These are phyloP conservation scores for Pandemis cinnamomeana DNA, from an alignment of 2,888 invertebrate genomes.

Conservation along the genomic window DNA sequence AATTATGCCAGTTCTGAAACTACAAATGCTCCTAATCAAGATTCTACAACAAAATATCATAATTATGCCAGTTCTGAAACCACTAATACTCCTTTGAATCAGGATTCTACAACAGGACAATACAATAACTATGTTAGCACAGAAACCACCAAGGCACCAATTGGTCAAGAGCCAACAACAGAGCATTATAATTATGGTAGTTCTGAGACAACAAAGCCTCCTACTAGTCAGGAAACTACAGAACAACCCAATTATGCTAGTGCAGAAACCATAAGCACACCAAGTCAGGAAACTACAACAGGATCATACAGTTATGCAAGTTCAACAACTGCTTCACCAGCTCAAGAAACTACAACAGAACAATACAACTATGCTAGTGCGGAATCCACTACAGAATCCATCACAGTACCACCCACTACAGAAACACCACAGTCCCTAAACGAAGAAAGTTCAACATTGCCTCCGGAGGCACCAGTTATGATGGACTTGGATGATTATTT, in stretches of 20 bases:
- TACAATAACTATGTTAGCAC: conserved; percentile 18
- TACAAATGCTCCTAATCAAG: conserved; percentile 17
- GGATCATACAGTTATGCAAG: conserved; percentile 14
- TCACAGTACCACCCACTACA: conserved; percentile 15
- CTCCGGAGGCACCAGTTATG: conserved; percentile 47
- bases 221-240: conserved; percentile 15
- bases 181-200: conserved; percentile 16
- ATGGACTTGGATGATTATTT: conserved; percentile 35
- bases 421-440: conserved; percentile 14
- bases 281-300: conserved; percentile 12
- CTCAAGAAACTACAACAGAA: conserved; percentile 42
- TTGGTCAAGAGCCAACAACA: background rate
- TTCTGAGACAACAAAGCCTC: conserved; percentile 25
- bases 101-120: background rate
- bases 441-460: conserved; percentile 42
- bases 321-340: background rate
- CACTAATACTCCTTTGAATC: background rate
- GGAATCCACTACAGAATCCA: conserved; percentile 16
- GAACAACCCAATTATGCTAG: conserved; percentile 7
- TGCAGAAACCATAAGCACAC: conserved; percentile 6
- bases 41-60: background rate
- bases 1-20: conserved; percentile 27
- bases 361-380: conserved; percentile 28
- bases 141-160: background rate
- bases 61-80: conserved; percentile 22